These are phyloP conservation scores for Patiria pectinifera DNA, from an alignment of 53 echinoderm and acorn worm genomes.

Conservation along the genomic window DNA sequence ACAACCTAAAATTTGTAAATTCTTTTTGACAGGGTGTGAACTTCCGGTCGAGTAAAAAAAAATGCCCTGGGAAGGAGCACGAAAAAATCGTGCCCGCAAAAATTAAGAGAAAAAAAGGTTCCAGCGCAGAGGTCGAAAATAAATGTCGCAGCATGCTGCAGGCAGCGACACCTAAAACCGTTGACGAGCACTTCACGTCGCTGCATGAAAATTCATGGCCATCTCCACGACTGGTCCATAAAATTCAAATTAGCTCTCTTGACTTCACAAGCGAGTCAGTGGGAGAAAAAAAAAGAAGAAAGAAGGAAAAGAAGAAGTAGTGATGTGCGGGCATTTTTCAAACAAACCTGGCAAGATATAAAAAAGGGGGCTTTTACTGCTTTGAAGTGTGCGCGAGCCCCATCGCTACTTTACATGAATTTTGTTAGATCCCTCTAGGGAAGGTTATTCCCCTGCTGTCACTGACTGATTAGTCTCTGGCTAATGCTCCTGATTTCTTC, in stretches of 20 bases:
- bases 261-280: constrained; percentile 38
- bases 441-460: background rate
- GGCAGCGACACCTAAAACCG: constrained; percentile 50
- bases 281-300: background rate
- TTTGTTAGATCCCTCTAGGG: background rate
- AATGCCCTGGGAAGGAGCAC: background rate
- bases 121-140: constrained; percentile 34
- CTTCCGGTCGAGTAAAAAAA: background rate
- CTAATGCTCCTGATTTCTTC: background rate
- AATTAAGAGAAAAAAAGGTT: background rate
- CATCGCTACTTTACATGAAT: background rate
- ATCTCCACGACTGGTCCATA: constrained; percentile 42
- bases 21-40: background rate
- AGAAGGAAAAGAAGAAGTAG: background rate
- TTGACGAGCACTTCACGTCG: constrained; percentile 26
- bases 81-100: background rate
- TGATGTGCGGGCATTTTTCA: background rate
- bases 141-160: constrained; percentile 44
- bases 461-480: background rate
- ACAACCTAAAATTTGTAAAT: background rate
- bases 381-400: background rate
- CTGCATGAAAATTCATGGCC: constrained; percentile 60
- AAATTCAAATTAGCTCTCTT: constrained; percentile 58
- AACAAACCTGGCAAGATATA: background rate
- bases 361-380: background rate